Percentiles rank a stretch among this genome's conserved stretches.
Evolutionary conservation across 2,888 invertebrate species (phyloP).

Genomic region (Lasioglossum lativentre): DNA sequence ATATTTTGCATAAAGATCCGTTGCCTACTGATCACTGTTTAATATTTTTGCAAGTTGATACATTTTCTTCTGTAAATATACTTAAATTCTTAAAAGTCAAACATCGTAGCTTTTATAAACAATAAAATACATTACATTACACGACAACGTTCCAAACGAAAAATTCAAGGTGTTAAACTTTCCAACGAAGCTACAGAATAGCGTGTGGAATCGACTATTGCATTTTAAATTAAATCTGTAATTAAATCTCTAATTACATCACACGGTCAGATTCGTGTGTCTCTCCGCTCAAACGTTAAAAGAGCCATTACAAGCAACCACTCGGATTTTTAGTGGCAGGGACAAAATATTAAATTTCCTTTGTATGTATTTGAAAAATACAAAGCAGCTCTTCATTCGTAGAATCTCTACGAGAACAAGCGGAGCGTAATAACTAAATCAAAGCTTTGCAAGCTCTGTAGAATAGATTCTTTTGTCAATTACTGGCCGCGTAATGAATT

Average conservation of each 20-base stretch:
- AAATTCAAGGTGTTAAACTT: neutral
- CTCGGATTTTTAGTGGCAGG: neutral
- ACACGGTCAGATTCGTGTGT: neutral
- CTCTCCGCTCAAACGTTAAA: neutral
- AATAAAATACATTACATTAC: neutral
- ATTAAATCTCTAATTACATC: neutral
- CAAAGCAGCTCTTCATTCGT: neutral
- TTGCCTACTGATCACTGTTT: too few relatives aligned
- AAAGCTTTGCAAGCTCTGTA: neutral
- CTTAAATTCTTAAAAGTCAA: too few relatives aligned
- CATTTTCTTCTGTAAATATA: too few relatives aligned
- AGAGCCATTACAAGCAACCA: neutral
- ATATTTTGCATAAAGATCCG: too few relatives aligned
- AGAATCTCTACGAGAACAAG: neutral
- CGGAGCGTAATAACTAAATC: conserved; percentile 2
- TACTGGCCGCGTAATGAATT: conserved; percentile 43
- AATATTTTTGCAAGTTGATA: too few relatives aligned
- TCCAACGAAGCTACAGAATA: neutral
- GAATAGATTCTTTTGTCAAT: conserved; percentile 41
- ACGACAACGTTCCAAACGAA: neutral
- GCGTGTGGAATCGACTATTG: neutral
- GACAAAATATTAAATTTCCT: neutral
- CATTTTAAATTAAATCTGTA: too few relatives aligned
- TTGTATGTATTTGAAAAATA: neutral
- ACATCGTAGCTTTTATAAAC: neutral